Conservation (phyloP, 2,113 vertebrate genomes). For the Numenius arquata region DNA sequence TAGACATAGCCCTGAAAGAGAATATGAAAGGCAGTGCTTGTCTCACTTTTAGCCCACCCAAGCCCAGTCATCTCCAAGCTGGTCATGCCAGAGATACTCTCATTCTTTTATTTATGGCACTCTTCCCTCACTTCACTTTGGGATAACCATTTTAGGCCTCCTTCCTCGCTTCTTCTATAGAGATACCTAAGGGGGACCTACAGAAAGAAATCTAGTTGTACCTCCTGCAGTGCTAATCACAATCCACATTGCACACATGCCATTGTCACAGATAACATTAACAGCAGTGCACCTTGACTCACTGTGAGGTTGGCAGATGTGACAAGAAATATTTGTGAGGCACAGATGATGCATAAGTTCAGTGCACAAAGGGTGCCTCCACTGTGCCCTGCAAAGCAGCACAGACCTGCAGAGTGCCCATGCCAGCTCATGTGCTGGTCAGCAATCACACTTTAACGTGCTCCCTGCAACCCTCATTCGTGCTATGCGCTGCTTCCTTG, state of each 20-base stretch:
- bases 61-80: not conserved
- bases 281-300: rapidly evolving
- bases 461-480: not conserved
- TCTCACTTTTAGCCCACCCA: not conserved
- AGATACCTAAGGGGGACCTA: not conserved
- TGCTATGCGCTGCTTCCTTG: not conserved
- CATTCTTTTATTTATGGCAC: not conserved
- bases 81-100: not conserved
- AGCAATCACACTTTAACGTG: rapidly evolving
- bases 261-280: rapidly evolving
- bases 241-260: rapidly evolving
- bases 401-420: rapidly evolving
- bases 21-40: not conserved
- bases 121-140: not conserved
- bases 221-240: not conserved
- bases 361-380: not conserved
- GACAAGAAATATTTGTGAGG: no score
- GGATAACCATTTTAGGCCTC: not conserved
- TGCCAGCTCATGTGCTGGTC: rapidly evolving
- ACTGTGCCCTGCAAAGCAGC: not conserved
- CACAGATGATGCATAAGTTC: rapidly evolving
- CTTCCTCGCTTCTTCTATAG: not conserved
- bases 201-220: rapidly evolving
- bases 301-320: rapidly evolving
- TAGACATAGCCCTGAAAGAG: not conserved